Base-by-base conservation (phyloP, 2,888 invertebrate genomes). In the Escarpia spicata region DNA sequence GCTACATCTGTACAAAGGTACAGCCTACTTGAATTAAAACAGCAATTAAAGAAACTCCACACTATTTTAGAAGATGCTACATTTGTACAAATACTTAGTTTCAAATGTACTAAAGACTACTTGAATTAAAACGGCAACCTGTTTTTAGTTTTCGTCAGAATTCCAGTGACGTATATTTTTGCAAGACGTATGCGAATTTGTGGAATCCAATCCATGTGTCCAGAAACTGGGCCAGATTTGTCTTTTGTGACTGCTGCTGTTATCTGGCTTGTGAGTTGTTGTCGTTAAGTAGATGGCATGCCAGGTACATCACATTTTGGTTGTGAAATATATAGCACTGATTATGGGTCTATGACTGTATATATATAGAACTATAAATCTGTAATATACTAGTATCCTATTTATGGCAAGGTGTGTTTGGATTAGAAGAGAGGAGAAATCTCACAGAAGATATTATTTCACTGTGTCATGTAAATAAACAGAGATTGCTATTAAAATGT, bases 221-320 rank as follows among this genome's bases (percentile, higher is more conserved):
- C 19, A 75, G 75, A 75, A 75, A 75, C 75, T 75, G 75, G 75
- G 75, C 26, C 75, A 26, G 26, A 75, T 75, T 75, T 75, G 15
- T 75, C 26, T 75, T 75, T 26, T 75, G 75, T 26, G 26, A 75
- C 75, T 75, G 75, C 75, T 75, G 75, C 75, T 75, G 75, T 75
- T 75, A 75, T 75, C 75, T 75, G 75, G 75, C 75, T 75, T 75
- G 75, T n/a, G 75, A 75, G 75, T 75, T 75, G 75, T 75, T 75
- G 75, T 75, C 75, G 75, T 75, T 19, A 75, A 75, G 75, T 75
- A 75, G 75, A 75, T 26, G 75, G 75, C 75, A 75, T 75, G 26
- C 75, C 75, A 75, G 75, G 75, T 75, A 75, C 75, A 75, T 26
- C 75, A 75, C 75, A 75, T 26, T 75, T 75, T n/a, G 75, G 75